These are phyloP conservation scores for Microctonus hyperodae DNA, from an alignment of 2,888 invertebrate species.

Conservation along the genomic window DNA sequence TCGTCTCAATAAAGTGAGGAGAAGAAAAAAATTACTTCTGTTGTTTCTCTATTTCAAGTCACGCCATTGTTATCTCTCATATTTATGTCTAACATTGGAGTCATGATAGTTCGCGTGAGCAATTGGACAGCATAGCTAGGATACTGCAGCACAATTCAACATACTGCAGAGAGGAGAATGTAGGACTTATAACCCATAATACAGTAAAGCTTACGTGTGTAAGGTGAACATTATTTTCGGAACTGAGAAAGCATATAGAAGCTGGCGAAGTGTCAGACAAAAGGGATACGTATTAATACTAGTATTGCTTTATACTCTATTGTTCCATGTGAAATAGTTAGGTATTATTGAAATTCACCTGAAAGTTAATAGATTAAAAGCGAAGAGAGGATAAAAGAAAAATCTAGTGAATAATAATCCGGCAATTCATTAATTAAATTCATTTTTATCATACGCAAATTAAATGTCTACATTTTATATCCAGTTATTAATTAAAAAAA, in stretches of 20 bases:
- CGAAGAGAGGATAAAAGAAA: not conserved
- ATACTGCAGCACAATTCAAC: slow-evolving; percentile 4
- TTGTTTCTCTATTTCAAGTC: not conserved
- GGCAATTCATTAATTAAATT: not conserved
- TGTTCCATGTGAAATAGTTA: not conserved
- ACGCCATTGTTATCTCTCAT: slow-evolving; percentile 1
- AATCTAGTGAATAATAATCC: not conserved
- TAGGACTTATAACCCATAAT: not conserved
- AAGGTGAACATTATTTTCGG: not conserved
- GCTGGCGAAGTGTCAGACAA: not conserved
- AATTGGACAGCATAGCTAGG: slow-evolving; percentile 8
- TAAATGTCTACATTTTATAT: too few species aligned
- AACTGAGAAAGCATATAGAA: not conserved
- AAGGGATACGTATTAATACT: not conserved
- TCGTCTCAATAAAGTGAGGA: not conserved
- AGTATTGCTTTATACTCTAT: not conserved
- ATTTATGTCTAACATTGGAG: not conserved
- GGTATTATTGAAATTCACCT: not conserved
- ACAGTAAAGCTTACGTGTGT: not conserved
- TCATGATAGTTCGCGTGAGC: not conserved
- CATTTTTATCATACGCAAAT: too few species aligned
- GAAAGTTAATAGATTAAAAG: not conserved
- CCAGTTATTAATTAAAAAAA: too few species aligned
- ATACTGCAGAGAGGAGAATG: not conserved
- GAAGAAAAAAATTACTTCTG: not conserved